Base-by-base conservation (phyloP, 1,140 invertebrate genomes). In the Drosophila miranda region DNA sequence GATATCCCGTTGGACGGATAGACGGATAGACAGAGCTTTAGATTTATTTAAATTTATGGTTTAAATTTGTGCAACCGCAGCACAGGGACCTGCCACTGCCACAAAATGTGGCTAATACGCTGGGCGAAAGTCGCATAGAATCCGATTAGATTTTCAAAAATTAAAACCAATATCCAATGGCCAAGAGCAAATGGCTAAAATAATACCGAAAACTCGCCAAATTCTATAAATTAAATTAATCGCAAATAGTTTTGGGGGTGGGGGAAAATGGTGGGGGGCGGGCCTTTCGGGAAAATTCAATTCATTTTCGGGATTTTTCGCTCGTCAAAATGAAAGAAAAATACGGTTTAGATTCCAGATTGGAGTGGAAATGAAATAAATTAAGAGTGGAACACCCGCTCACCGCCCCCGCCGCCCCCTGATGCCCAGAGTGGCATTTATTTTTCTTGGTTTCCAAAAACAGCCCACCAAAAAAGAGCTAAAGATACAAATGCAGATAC, bases 141-240 rank as follows among this genome's bases (percentile, higher is more conserved):
- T 75, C 72, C 72, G 72, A 55, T 75, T 75, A 75, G 55, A 46
- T 54, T 49, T 50, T 61, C 42, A 13, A 11, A 73, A 75, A 67
- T 75, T 66, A 67, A 75, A 75, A 75, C 55, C 60, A 74, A 74
- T 74, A 74, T 50, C 66, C 50, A 54, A 64, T 57, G 5, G 45
- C 45, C 19, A 48, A 16, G 16, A 16, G 16, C 16, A 16, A 16
- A 23, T 11, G 16, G 45, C 45, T 16, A 21, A 23, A 75, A 75
- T 41, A 75, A 75, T 54, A 67, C 4, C 16, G 48, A 23, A 74
- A 74, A 52, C 30, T 49, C 53, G 42, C 26, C 44, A 58, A 74
- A 74, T 74, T 72, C 69, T 72, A 71, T 71, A 73, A 62, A 73
- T 73, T 57, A 73, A 73, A 73, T 73, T 73, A 73, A 72, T 71